Conservation (phyloP, 2,113 vertebrate species). For the Festucalex cinctus region DNA sequence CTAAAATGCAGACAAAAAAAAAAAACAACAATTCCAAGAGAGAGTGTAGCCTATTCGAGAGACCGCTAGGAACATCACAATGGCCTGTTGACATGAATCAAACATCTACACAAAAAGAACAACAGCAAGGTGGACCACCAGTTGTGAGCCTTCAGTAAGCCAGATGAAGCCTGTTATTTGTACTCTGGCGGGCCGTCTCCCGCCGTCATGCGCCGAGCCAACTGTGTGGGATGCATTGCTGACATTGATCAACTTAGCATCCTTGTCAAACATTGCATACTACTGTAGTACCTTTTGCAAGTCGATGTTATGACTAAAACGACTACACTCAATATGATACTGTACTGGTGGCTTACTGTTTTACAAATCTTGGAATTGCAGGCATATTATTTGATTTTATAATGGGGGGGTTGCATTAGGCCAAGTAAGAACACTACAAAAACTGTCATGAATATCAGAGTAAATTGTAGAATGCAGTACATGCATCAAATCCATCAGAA, state of each 20-base stretch:
- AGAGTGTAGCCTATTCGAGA: not conserved
- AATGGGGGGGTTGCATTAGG: no score
- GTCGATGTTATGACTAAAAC: not conserved
- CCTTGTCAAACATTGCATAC: not conserved
- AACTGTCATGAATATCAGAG: no score
- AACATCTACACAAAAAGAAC: not conserved
- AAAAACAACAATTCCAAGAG: not conserved
- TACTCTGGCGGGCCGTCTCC: not conserved
- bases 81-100: slow-evolving; percentile 14
- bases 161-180: slow-evolving; percentile 5
- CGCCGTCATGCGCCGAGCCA: not conserved
- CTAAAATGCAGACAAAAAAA: slow-evolving; percentile 29
- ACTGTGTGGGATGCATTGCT: slow-evolving; percentile 11
- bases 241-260: slow-evolving; percentile 11
- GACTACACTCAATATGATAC: no score
- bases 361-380: not conserved
- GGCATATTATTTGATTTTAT: not conserved
- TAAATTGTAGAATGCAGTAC: no score
- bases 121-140: not conserved
- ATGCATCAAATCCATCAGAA: no score
- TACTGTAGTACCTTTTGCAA: not conserved
- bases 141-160: not conserved
- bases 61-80: not conserved
- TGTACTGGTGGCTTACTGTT: no score
- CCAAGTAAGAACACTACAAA: no score